A percentile compares a stretch with the other conserved stretches of the same genome.
Evolutionary conservation across 92 coral and sea anemone species (phyloP).

Genomic region (Bergia puertoricense): DNA sequence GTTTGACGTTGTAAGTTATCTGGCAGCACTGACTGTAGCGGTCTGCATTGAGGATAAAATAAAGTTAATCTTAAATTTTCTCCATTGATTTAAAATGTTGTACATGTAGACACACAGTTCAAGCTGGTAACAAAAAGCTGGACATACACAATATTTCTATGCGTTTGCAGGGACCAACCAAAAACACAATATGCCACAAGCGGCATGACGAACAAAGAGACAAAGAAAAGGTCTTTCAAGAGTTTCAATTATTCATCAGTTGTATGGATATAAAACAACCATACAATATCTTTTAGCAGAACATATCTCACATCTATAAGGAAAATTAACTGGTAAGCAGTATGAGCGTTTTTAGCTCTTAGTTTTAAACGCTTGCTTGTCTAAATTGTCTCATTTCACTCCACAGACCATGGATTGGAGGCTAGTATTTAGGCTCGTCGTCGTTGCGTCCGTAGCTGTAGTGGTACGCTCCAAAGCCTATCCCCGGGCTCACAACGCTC

Average conservation of each 20-base stretch:
- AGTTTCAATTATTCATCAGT: conserved; percentile 36
- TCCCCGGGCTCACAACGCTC: conserved; percentile 7
- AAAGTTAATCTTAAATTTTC: not conserved
- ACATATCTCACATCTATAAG: conserved; percentile 25
- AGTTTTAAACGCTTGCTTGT: not conserved
- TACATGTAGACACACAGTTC: not conserved
- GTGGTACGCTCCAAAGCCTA: conserved; percentile 21
- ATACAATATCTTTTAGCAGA: conserved; percentile 15
- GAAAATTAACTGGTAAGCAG: conserved; percentile 27
- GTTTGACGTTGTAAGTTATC: not conserved
- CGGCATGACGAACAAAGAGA: conserved; percentile 12
- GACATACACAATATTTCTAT: not conserved
- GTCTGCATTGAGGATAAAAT: not conserved
- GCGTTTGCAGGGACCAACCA: conserved; percentile 16
- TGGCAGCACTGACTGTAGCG: not conserved
- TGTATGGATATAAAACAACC: conserved; percentile 24
- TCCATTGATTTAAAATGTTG: not conserved
- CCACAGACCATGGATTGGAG: conserved; percentile 42
- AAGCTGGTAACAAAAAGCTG: not conserved
- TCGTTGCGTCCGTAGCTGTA: conserved; percentile 8
- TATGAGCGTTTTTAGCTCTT: not conserved
- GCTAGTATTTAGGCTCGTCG: not conserved
- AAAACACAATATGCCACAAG: conserved; percentile 39
- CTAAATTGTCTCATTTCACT: not conserved
- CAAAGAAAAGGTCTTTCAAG: conserved; percentile 3